Evolutionary conservation across 2,888 invertebrate species (phyloP).

Genomic region (Antitype chi): DNA sequence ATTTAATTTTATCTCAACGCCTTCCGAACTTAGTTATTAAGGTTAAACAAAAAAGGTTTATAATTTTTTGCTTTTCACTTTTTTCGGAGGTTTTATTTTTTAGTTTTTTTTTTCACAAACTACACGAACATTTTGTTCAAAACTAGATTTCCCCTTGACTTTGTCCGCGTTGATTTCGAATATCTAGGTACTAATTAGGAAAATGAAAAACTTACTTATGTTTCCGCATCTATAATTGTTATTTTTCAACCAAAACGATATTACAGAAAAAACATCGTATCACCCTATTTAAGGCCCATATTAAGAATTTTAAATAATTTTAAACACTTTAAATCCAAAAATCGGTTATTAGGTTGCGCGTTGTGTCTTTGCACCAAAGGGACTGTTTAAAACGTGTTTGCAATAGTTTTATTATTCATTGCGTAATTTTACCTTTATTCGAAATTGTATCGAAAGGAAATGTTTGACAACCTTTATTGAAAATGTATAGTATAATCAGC

Average conservation of each 20-base stretch:
- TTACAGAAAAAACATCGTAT: no score
- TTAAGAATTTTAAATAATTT: background rate
- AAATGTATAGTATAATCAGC: constrained; percentile 72
- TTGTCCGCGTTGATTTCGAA: background rate
- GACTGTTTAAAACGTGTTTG: background rate
- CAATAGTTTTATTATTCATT: constrained; percentile 17
- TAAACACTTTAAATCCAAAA: no score
- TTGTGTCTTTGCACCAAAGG: background rate
- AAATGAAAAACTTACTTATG: no score
- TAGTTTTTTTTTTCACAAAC: no score
- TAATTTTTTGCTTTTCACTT: no score
- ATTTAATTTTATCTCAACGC: no score
- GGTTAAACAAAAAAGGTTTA: no score
- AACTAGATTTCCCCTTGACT: background rate
- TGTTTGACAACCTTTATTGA: constrained; percentile 63
- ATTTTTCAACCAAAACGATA: background rate
- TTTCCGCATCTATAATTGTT: no score
- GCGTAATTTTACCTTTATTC: constrained; percentile 27
- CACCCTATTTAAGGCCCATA: background rate
- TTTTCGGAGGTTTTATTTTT: no score
- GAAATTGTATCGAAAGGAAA: constrained; percentile 55
- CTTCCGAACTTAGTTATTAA: no score
- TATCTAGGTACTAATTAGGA: no score
- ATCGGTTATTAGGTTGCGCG: background rate
- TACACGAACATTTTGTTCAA: constrained; percentile 11